A percentile compares a stretch with the other conserved stretches of the same genome.
phyloP scores from a whole-genome alignment of 2,113 vertebrate species.

The Campylomormyrus numenius region DNA sequence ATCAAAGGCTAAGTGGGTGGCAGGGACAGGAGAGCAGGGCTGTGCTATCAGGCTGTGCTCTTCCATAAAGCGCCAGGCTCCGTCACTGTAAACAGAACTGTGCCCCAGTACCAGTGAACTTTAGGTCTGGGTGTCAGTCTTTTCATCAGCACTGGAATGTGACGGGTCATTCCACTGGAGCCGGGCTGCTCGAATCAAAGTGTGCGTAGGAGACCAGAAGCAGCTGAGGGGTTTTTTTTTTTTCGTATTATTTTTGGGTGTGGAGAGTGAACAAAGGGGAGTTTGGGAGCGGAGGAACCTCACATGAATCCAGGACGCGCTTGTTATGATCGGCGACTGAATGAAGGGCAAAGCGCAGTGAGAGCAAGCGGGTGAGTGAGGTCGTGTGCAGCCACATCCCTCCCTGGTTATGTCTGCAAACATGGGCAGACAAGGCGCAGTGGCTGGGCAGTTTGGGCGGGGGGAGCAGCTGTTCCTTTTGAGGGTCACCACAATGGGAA shows the following conservation, averaged over 20 bases:
- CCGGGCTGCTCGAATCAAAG: conserved; percentile 17
- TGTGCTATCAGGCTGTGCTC: neutral
- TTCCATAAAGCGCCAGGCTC: neutral
- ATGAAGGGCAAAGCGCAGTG: conserved; percentile 25
- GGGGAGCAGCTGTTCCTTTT: conserved; percentile 65
- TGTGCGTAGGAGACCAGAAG: conserved; percentile 20
- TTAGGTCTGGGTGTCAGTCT: neutral
- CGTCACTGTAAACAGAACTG: neutral
- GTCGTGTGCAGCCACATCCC: conserved; percentile 36
- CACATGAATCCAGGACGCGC: conserved; percentile 39
- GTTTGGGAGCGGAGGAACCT: neutral
- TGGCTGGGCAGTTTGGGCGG: conserved; percentile 33
- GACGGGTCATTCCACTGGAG: conserved; percentile 16
- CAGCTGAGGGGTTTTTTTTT: conserved; percentile 30
- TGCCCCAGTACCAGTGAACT: neutral
- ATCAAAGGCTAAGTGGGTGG: neutral
- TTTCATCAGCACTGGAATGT: conserved; percentile 19
- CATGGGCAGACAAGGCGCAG: conserved; percentile 46
- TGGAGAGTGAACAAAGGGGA: conserved; percentile 30
- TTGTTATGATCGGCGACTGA: conserved; percentile 39
- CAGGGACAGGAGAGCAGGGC: neutral
- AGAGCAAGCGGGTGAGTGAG: conserved; percentile 44
- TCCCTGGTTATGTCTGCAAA: conserved; percentile 40
- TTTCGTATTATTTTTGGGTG: conserved; percentile 13
- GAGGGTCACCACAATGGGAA: conserved; percentile 56